Percentiles rank a stretch among this genome's conserved stretches.
phyloP scores from a whole-genome alignment of 1,140 invertebrate species.

The Procambarus clarkii region DNA sequence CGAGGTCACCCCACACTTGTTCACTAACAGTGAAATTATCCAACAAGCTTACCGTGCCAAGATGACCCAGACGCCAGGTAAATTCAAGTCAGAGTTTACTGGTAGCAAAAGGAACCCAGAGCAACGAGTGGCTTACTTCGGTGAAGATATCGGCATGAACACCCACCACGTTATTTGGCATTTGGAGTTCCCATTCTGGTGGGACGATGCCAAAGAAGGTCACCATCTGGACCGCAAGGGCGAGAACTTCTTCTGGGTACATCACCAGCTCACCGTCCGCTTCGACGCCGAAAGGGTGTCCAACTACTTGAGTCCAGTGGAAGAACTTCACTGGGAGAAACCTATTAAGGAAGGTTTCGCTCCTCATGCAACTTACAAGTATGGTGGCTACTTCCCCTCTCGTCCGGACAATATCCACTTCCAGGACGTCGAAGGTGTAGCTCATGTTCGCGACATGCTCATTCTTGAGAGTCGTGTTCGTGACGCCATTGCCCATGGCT shows the following conservation, averaged over 20 bases:
- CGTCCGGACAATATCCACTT: constrained; percentile 43
- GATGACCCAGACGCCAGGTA: constrained; percentile 22
- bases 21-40: constrained; percentile 48
- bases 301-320: constrained; percentile 40
- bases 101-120: constrained; percentile 38
- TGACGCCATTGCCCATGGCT: constrained; percentile 51
- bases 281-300: constrained; percentile 47
- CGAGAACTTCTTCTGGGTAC: constrained; percentile 53
- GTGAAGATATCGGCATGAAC: constrained; percentile 45
- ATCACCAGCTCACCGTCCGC: constrained; percentile 48
- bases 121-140: constrained; percentile 47
- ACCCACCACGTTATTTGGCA: constrained; percentile 45
- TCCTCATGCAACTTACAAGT: constrained; percentile 47
- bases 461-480: constrained; percentile 23
- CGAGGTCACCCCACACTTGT: constrained; percentile 46
- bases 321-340: constrained; percentile 38
- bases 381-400: constrained; percentile 43
- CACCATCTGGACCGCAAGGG: constrained; percentile 43
- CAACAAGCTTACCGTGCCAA: constrained; percentile 26
- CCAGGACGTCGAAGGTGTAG: constrained; percentile 34
- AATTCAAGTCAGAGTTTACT: constrained; percentile 13
- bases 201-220: constrained; percentile 8
- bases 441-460: constrained; percentile 36
- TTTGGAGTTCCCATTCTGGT: constrained; percentile 41
- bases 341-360: constrained; percentile 36